Evolutionary conservation across 2,888 invertebrate species (phyloP).

Genomic region (Limnephilus marmoratus): DNA sequence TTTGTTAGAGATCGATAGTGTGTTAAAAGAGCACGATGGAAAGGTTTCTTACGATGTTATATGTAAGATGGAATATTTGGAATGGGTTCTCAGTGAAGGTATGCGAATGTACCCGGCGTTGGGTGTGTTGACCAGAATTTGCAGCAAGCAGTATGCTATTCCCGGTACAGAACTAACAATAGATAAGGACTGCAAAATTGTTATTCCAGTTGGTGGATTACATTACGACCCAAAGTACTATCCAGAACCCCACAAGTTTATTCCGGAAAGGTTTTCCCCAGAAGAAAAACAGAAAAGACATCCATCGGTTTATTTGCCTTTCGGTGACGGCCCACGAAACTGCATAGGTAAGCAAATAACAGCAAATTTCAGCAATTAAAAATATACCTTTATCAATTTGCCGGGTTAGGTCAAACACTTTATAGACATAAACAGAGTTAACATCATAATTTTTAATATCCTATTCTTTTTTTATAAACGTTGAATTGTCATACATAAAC

Average conservation of each 20-base stretch:
- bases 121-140: constrained; percentile 70
- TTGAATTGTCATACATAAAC: too few relatives aligned
- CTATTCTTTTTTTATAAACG: too few relatives aligned
- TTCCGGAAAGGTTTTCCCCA: constrained; percentile 74
- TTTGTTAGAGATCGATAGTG: constrained; percentile 69
- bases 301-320: constrained; percentile 71
- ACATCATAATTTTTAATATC: too few relatives aligned
- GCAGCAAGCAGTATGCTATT: constrained; percentile 70
- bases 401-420: neutral
- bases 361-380: neutral
- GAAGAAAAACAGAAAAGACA: constrained; percentile 69
- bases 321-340: constrained; percentile 73
- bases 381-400: too few relatives aligned
- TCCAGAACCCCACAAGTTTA: constrained; percentile 72
- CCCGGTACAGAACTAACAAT: constrained; percentile 70
- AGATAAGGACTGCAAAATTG: constrained; percentile 68
- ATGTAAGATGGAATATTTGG: constrained; percentile 71
- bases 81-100: constrained; percentile 72
- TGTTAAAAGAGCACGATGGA: constrained; percentile 68
- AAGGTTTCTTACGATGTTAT: constrained; percentile 71
- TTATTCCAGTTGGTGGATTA: constrained; percentile 70
- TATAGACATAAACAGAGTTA: neutral
- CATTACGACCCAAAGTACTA: constrained; percentile 73
- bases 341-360: constrained; percentile 71
- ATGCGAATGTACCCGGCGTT: constrained; percentile 74